Evolutionary conservation across 2,113 vertebrate species (phyloP).

Genomic region (Corydoras maculifer): DNA sequence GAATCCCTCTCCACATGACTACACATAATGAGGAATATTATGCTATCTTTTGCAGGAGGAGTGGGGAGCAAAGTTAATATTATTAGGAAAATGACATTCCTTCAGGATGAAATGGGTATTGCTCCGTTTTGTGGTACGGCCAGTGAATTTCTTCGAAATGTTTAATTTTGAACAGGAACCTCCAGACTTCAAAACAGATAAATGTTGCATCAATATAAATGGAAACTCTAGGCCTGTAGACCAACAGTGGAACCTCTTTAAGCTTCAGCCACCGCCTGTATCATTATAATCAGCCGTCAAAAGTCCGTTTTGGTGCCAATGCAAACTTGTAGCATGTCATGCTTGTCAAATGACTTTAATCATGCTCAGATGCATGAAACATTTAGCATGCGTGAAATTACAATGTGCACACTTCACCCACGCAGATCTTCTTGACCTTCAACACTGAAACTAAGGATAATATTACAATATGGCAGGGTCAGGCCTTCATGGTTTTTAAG

Average conservation of each 20-base stretch:
- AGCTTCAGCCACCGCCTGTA: not conserved
- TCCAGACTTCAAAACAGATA: not conserved
- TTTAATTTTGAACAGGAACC: not conserved
- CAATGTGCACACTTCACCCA: not conserved
- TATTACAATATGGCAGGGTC: too few species aligned
- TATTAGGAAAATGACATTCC: not conserved
- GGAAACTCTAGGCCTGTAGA: not conserved
- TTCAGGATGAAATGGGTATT: too few species aligned
- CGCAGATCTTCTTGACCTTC: too few species aligned
- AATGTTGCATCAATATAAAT: not conserved
- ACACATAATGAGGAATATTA: conserved; percentile 27
- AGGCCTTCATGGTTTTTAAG: too few species aligned
- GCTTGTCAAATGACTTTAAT: conserved; percentile 6
- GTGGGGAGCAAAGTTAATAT: not conserved
- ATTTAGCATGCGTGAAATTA: not conserved
- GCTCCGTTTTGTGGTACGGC: too few species aligned
- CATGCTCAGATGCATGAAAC: conserved; percentile 1
- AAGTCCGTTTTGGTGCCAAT: conserved; percentile 10
- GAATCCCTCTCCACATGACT: conserved; percentile 5
- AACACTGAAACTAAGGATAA: too few species aligned
- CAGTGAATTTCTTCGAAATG: not conserved
- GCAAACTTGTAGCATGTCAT: conserved; percentile 13
- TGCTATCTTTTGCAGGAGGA: conserved; percentile 17
- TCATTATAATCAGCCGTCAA: conserved; percentile 10
- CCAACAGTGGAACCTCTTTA: not conserved